Conservation (phyloP, 2,888 invertebrate species). For the Stenichneumon culpator region DNA sequence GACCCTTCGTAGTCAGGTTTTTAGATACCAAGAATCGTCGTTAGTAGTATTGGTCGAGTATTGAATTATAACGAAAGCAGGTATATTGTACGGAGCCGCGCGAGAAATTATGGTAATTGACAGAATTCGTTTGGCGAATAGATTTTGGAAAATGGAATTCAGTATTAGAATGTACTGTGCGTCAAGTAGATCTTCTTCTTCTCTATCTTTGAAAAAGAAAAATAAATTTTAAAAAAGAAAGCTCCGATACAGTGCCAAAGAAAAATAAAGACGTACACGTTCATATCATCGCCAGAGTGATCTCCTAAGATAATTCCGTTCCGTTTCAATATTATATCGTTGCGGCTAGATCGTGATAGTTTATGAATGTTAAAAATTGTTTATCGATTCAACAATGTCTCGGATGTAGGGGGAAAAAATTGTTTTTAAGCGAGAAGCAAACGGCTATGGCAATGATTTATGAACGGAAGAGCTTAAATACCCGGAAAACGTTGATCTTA, state of each 20-base stretch:
- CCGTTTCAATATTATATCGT: constrained; percentile 38
- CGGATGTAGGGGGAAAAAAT: background rate
- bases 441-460: constrained; percentile 6
- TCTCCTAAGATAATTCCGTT: constrained; percentile 17
- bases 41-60: constrained; percentile 15
- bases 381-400: constrained; percentile 24
- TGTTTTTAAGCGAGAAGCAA: background rate
- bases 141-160: background rate
- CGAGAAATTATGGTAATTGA: background rate
- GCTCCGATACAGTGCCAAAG: constrained; percentile 60
- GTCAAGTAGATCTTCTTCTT: constrained; percentile 25
- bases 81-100: constrained; percentile 6
- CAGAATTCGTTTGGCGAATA: background rate
- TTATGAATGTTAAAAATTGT: constrained; percentile 49
- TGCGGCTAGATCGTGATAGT: constrained; percentile 47
- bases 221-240: background rate
- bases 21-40: constrained; percentile 55
- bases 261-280: constrained; percentile 22
- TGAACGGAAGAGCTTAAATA: constrained; percentile 5
- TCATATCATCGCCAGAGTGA: constrained; percentile 46
- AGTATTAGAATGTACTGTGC: constrained; percentile 11
- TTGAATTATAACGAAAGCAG: background rate
- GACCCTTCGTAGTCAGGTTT: constrained; percentile 77
- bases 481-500: constrained; percentile 3
- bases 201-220: constrained; percentile 8